Conservation (phyloP, 2,113 vertebrate genomes). For the Onychostruthus taczanowskii region DNA sequence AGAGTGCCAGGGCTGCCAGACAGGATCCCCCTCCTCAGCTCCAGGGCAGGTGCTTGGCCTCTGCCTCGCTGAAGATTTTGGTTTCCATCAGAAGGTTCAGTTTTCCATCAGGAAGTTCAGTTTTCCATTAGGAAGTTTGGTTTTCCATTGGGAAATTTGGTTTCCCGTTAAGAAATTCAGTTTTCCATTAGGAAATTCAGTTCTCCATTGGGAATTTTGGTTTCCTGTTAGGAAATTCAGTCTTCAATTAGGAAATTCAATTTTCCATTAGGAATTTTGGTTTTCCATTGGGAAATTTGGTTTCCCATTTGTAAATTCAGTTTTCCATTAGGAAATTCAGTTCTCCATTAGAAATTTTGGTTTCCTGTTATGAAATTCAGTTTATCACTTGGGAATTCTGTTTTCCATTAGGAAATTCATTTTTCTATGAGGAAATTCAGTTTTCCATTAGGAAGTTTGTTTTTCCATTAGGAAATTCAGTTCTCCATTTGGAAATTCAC, state of each 20-base stretch:
- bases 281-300: fast-evolving
- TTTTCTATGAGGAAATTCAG: fast-evolving
- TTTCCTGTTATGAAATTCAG: too few species aligned
- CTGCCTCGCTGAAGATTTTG: background rate
- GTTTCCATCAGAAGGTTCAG: background rate
- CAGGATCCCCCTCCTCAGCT: fast-evolving
- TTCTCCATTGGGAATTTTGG: fast-evolving
- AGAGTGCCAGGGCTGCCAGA: background rate
- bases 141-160: fast-evolving
- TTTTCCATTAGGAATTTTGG: background rate
- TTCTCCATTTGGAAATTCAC: background rate
- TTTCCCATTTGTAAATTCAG: too few species aligned
- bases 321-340: too few species aligned
- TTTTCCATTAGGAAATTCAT: background rate
- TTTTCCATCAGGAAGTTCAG: background rate
- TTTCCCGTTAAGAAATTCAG: fast-evolving
- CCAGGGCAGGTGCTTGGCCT: background rate
- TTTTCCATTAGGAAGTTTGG: too few species aligned
- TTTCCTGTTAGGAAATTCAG: fast-evolving
- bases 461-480: background rate
- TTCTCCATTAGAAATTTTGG: too few species aligned
- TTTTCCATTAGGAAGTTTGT: background rate
- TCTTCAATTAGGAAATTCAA: too few species aligned
- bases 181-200: too few species aligned
- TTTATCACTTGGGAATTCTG: fast-evolving